Evolutionary conservation across 2,113 vertebrate species (phyloP).

Genomic region (Anser cygnoides): DNA sequence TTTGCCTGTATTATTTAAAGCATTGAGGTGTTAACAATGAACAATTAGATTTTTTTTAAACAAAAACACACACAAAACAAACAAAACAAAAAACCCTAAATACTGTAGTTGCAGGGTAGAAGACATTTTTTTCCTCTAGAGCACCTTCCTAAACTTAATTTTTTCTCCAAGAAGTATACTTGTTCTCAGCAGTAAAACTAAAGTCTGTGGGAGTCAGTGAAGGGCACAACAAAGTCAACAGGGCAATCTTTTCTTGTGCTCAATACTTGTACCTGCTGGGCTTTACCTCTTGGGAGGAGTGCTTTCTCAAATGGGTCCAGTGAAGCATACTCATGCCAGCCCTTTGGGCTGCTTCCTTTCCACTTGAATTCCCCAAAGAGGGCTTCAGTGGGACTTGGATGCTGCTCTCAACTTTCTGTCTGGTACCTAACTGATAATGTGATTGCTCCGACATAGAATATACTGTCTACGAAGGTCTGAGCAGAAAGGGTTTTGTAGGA

Average conservation of each 20-base stretch:
- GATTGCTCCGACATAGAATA: accelerated
- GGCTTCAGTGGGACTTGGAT: background rate
- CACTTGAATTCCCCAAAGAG: background rate
- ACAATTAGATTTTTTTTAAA: background rate
- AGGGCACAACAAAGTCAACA: background rate
- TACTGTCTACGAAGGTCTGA: background rate
- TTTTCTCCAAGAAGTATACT: background rate
- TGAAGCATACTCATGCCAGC: background rate
- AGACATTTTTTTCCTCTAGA: background rate
- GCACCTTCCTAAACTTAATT: background rate
- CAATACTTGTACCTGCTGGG: background rate
- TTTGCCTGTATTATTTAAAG: background rate
- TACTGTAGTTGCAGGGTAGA: background rate
- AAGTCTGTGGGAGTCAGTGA: background rate
- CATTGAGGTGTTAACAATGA: background rate
- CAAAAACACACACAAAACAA: background rate
- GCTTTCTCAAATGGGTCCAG: background rate
- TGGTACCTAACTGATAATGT: background rate
- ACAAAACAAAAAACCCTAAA: background rate
- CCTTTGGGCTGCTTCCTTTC: background rate
- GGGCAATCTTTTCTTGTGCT: background rate
- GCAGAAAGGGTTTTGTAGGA: background rate
- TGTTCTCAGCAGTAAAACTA: background rate
- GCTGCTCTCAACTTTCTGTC: background rate
- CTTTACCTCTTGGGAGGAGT: background rate